These are phyloP conservation scores for Lacerta agilis DNA, from an alignment of 2,797 vertebrate species.

Conservation along the genomic window DNA sequence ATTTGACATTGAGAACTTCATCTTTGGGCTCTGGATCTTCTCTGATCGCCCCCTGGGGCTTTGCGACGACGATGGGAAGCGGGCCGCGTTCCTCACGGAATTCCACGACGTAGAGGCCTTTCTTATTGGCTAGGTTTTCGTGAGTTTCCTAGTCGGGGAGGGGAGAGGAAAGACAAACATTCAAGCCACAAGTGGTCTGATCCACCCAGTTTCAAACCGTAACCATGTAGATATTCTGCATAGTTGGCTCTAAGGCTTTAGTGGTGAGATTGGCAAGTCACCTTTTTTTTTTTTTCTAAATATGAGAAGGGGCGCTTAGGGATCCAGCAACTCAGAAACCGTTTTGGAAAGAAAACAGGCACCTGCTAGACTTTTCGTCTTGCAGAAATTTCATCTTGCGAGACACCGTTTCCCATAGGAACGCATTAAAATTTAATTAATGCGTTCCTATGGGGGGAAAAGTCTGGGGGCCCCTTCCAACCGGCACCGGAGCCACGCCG, in stretches of 20 bases:
- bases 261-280: background rate
- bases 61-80: slow-evolving; percentile 87
- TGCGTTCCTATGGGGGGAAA: no score
- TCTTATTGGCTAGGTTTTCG: slow-evolving; percentile 85
- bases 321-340: background rate
- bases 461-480: no score
- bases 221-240: background rate
- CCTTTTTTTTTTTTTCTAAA: background rate
- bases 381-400: no score
- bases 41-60: slow-evolving; percentile 71
- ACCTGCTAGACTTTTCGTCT: no score
- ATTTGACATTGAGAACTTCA: slow-evolving; percentile 81
- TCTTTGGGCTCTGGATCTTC: slow-evolving; percentile 80
- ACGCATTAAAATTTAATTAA: no score
- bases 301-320: background rate
- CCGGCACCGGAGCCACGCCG: no score
- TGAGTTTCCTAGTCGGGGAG: slow-evolving; percentile 85
- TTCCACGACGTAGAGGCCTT: slow-evolving; percentile 90
- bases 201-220: background rate
- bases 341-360: no score
- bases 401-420: no score
- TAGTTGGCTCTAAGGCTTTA: background rate
- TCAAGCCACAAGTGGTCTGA: background rate
- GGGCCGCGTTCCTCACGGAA: slow-evolving; percentile 85
- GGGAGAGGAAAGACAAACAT: background rate